Conservation (phyloP, 2,888 invertebrate genomes). For the Meiosimyza decipiens region DNA sequence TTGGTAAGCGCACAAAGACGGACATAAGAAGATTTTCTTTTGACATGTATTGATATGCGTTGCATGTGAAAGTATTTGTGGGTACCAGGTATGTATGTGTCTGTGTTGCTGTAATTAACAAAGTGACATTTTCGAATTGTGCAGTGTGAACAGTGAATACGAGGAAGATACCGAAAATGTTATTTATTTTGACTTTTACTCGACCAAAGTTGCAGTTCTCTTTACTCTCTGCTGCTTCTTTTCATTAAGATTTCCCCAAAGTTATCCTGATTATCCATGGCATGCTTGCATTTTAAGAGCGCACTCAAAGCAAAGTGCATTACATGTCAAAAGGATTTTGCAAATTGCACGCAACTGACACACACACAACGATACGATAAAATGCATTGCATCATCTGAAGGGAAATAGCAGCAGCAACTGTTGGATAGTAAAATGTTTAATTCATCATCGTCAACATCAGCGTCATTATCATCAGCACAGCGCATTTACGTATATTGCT, state of each 20-base stretch:
- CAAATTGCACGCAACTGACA: slow-evolving; percentile 1
- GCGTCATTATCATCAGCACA: too few relatives aligned
- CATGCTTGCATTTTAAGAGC: slow-evolving; percentile 36
- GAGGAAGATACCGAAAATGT: background rate
- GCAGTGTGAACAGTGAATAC: background rate
- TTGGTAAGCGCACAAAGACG: slow-evolving; percentile 17
- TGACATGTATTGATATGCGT: slow-evolving; percentile 43
- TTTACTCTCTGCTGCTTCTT: background rate
- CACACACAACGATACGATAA: background rate
- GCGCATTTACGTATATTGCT: too few relatives aligned
- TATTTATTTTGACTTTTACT: background rate
- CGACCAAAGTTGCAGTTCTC: background rate
- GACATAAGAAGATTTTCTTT: slow-evolving; percentile 44
- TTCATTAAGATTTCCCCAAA: slow-evolving; percentile 4
- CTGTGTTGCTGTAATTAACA: slow-evolving; percentile 19
- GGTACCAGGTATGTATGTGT: background rate
- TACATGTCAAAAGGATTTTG: slow-evolving; percentile 31
- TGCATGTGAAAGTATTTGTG: slow-evolving; percentile 10
- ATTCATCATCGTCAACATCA: too few relatives aligned
- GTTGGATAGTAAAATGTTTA: too few relatives aligned
- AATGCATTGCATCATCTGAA: too few relatives aligned
- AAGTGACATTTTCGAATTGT: background rate
- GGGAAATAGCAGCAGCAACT: too few relatives aligned
- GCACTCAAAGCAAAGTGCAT: slow-evolving; percentile 19
- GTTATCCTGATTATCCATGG: background rate